Evolutionary conservation across 2,797 vertebrate species (phyloP).

Genomic region (Typhlichthys subterraneus): DNA sequence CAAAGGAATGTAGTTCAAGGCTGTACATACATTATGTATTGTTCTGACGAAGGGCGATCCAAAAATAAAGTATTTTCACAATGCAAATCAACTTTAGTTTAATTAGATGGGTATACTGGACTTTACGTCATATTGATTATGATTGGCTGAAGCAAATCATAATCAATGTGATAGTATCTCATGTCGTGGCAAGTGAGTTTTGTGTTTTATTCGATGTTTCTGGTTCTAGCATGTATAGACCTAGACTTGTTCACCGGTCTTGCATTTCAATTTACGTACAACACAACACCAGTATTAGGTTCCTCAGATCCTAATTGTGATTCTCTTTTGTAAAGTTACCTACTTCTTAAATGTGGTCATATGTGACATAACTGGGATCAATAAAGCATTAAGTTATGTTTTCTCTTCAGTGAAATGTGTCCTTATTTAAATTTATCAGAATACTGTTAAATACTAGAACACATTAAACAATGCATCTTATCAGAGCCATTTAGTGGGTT

Average conservation of each 20-base stretch:
- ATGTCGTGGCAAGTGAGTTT: constrained; percentile 58
- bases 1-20: constrained; percentile 20
- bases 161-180: background rate
- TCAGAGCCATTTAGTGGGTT: no score
- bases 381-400: constrained; percentile 83
- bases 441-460: no score
- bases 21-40: constrained; percentile 41
- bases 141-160: constrained; percentile 49
- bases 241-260: constrained; percentile 55
- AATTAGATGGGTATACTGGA: constrained; percentile 56
- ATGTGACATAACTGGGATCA: constrained; percentile 75
- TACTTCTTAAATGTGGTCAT: constrained; percentile 73
- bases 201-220: constrained; percentile 63
- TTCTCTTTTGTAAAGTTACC: constrained; percentile 44
- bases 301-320: constrained; percentile 58
- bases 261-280: constrained; percentile 45
- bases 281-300: constrained; percentile 59
- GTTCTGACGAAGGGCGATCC: constrained; percentile 40
- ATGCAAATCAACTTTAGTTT: constrained; percentile 49
- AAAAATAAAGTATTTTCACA: constrained; percentile 69
- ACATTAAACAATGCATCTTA: no score
- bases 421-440: constrained; percentile 48
- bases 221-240: constrained; percentile 46
- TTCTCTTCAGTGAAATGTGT: constrained; percentile 73
- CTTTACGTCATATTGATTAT: constrained; percentile 16